Percentiles rank a stretch among this genome's conserved stretches.
Evolutionary conservation across 2,888 invertebrate species (phyloP).

Genomic region (Hirtodrosophila duncani): DNA sequence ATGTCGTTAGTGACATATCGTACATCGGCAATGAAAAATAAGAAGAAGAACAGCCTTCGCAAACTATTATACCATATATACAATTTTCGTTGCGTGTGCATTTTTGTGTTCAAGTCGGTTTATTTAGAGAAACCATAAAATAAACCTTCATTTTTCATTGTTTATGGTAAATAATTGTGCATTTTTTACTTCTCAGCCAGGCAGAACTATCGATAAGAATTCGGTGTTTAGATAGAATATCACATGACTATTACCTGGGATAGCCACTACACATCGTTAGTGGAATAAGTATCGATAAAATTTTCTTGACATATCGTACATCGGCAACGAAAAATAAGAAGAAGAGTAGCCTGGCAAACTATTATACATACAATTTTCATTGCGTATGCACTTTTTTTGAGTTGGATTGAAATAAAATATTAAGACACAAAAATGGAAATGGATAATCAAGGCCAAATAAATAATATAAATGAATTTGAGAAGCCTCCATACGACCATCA

Average conservation of each 20-base stretch:
- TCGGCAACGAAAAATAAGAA: too few relatives aligned
- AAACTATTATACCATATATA: slow-evolving; percentile 51
- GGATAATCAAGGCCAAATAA: slow-evolving; percentile 28
- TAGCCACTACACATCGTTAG: too few relatives aligned
- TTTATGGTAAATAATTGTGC: neutral
- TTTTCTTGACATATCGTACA: too few relatives aligned
- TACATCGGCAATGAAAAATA: too few relatives aligned
- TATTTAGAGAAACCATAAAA: slow-evolving; percentile 71
- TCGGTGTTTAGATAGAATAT: neutral
- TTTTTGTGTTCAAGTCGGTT: slow-evolving; percentile 47
- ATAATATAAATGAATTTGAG: slow-evolving; percentile 48
- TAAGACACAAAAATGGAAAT: slow-evolving; percentile 47
- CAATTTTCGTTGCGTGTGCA: too few relatives aligned
- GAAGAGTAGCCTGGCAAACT: too few relatives aligned
- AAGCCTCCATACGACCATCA: slow-evolving; percentile 57
- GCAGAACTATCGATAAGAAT: slow-evolving; percentile 34
- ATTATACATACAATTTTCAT: slow-evolving; percentile 32
- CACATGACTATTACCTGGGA: too few relatives aligned
- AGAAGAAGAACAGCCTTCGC: too few relatives aligned
- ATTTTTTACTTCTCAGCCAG: slow-evolving; percentile 7
- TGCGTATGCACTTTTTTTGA: neutral
- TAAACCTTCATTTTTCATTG: slow-evolving; percentile 74
- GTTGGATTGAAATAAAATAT: neutral
- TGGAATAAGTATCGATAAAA: too few relatives aligned
- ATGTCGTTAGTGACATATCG: too few relatives aligned